Base-by-base conservation (phyloP, 2,113 vertebrate genomes). In the Oceanodroma tethys region DNA sequence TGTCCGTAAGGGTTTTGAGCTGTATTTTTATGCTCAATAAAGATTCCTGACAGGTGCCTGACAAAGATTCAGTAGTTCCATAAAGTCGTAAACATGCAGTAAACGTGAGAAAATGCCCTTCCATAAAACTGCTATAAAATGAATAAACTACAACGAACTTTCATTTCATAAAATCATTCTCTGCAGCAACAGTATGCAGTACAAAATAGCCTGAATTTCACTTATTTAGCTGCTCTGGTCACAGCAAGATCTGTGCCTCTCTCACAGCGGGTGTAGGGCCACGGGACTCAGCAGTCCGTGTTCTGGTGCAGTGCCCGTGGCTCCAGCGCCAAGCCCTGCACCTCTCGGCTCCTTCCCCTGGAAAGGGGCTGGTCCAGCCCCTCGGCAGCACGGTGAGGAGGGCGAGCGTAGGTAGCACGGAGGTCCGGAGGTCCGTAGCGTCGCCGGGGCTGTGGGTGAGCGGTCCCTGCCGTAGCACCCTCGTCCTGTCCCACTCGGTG, bases 201-300 rank as follows among this genome's bases (percentile, higher is more conserved):
- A 8, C 30, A 13, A 10, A 78, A 8, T 6, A 36, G 22, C 56
- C 65, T 4, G 22, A 34, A 10, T 25, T 45, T 53, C 38, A 22
- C 47, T 22, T 5, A 3, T 8, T 65, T 5, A 11, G 36, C 53
- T 80, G 50, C 68, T 30, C 13, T 7, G 29, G 20, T 53, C 40
- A 11, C 53, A 36, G 75, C 60, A 21, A 3, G 36, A 3, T 5
- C 40, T 6, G 52, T 20, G 48, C 63, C 26, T 38, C 32, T 23
- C 40, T 10, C 38, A 5, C 55, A 21, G 19, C 0, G 40, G 50
- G 48, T 15, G 15, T 32, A 22, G 27, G 66, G 43, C 48, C 36
- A 6, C 0, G 11, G 29, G 29, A 17, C 42, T 16, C 13, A 1
- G 38, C 26, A 30, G 25, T 16, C 16, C 5, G 3, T 11, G 27